Evolutionary conservation across 2,888 invertebrate genomes (phyloP), one percentile per base, ranked within the genome.

Genomic region (Eulithis testata): DNA sequence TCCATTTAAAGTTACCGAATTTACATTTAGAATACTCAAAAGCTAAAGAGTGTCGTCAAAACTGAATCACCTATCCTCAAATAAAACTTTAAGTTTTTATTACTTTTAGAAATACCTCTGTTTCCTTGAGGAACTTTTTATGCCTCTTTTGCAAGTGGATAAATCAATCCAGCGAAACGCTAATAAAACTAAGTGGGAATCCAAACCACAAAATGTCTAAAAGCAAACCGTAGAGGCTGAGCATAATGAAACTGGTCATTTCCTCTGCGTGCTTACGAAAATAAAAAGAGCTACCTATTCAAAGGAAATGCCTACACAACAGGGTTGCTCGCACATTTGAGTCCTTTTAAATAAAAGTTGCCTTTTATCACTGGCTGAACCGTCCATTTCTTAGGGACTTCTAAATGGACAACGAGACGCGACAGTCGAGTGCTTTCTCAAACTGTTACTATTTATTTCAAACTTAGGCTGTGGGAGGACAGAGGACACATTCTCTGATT

Each of bases 311-410:
- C 63, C 66, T 63, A 63, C 78, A 78, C 78, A 78, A 80, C 78
- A 76, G 76, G 80, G 77, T 80, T 81, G 77, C 72, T 74, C 76
- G 77, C 71, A 81, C 83, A 82, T 83, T 83, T 79, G 79, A 84
- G 81, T 81, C 79, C 83, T 85, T 87, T 85, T 85, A 85, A 86
- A 86, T 84, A 83, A 87, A 86, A 87, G 85, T 86, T 85, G 79
- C 83, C 77, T 87, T 88, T 86, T 87, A 86, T 88, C 85, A 83
- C 84, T 78, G 81, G 80, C 80, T 83, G 76, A 79, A 84, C 75
- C 77, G 80, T 78, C 81, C 81, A 83, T 85, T 86, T 83, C 80
- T 81, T 77, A 78, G 75, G 79, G 73, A 71, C 74, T 77, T 68
- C 73, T 78, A 84, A 86, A 83, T 84, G 83, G 81, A 84, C 84